phyloP scores from a whole-genome alignment of 2,113 vertebrate genomes.

The Erinaceus europaeus region DNA sequence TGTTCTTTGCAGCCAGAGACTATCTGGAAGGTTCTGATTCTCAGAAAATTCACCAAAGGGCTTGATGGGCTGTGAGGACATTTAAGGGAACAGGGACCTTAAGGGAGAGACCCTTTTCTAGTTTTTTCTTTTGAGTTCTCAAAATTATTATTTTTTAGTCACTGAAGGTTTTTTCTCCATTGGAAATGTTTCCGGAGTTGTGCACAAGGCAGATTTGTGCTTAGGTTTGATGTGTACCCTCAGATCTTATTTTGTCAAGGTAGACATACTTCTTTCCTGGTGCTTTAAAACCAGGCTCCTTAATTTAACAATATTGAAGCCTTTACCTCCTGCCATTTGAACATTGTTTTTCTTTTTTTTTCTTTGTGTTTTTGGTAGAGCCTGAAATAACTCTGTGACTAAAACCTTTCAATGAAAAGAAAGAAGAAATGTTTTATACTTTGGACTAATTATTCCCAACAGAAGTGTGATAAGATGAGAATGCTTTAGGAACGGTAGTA shows the following conservation, averaged over 20 bases:
- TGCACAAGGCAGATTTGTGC: background rate
- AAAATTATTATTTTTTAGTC: background rate
- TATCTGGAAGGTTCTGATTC: background rate
- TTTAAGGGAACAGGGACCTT: background rate
- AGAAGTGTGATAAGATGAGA: conserved; percentile 15
- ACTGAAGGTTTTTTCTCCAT: conserved; percentile 11
- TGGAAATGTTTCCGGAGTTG: background rate
- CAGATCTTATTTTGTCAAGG: conserved; percentile 9
- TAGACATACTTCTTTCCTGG: background rate
- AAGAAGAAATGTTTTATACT: conserved; percentile 13
- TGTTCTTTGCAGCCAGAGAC: too few relatives aligned
- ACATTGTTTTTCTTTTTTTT: background rate
- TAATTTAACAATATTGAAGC: background rate
- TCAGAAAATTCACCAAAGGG: conserved; percentile 13
- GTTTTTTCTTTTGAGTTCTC: conserved; percentile 2
- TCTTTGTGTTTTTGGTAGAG: background rate
- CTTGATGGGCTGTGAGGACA: background rate
- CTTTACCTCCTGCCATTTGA: conserved; percentile 3
- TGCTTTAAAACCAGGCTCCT: background rate
- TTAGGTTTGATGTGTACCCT: background rate
- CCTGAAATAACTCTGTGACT: conserved; percentile 38
- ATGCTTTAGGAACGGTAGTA: background rate
- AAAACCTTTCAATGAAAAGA: conserved; percentile 44
- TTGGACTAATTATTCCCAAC: conserved; percentile 32
- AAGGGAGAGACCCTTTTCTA: background rate